Evolutionary conservation across 2,888 invertebrate genomes (phyloP), one percentile per base, ranked within the genome.

Genomic region (Asteroscopus sphinx): DNA sequence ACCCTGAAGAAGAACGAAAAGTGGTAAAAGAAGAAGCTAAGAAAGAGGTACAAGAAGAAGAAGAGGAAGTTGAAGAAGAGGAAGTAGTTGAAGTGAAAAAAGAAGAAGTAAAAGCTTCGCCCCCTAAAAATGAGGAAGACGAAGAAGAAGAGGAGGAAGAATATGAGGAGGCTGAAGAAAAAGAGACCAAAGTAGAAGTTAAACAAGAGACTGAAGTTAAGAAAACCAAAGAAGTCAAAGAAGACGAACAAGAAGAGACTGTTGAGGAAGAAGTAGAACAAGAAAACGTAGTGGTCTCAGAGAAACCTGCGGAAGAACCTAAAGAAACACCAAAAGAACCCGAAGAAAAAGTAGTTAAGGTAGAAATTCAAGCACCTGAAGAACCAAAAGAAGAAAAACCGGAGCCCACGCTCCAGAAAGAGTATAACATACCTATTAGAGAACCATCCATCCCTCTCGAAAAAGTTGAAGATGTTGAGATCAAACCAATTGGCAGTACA

Each of bases 401-500:
- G 17, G 69, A 73, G 36, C 48, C 68, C 28, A 61, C 55, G 3
- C 55, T 77, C 1, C 70, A 77, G 58, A 17, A 69, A 4, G 85
- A 88, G 60, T 69, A 63, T 21, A 87, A 82, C 60, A 69, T 85
- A n/a, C 87, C 89, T 6, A 73, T 89, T 7, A 85, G 89, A 48
- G 94, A 93, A 66, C 92, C 92, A 21, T 91, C 93, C 3, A 84
- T 93, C 26, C 93, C 92, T 12, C 79, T 93, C 15, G 94, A 94
- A 21, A 93, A 92, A 77, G 91, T 92, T 21, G 92, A 93, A 81
- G 92, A 91, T 67, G 82, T 93, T 35, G 94, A 94, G 82, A 94
- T 94, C 16, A 94, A 93, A 61, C 93, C 94, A 1, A 92, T 94
- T 41, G 90, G 89, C 6, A 83, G 91, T 39, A 89, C 89, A 13